A percentile compares a stretch with the other conserved stretches of the same genome.
phyloP scores from a whole-genome alignment of 2,888 invertebrate genomes.

The Frankliniella fusca region DNA sequence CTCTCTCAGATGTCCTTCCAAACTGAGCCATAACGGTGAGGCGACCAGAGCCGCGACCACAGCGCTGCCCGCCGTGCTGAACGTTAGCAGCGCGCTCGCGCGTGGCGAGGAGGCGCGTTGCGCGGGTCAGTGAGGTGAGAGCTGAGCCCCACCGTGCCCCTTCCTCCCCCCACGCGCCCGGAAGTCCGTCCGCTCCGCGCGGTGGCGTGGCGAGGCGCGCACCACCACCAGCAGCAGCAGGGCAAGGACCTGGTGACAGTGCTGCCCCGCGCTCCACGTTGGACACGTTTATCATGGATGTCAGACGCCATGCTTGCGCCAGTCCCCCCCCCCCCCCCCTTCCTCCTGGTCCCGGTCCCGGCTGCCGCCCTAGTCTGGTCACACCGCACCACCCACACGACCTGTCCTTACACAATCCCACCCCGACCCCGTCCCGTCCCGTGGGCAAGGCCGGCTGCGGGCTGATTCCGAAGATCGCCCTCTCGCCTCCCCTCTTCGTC shows the following conservation, averaged over 20 bases:
- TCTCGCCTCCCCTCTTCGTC: no score
- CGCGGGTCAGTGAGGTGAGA: slow-evolving; percentile 25
- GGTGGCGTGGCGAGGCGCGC: neutral
- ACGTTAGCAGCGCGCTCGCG: neutral
- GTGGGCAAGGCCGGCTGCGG: no score
- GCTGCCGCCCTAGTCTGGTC: no score
- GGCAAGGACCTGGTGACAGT: slow-evolving; percentile 23
- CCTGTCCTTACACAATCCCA: no score
- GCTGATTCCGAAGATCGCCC: no score
- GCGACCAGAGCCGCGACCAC: neutral
- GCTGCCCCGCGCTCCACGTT: neutral
- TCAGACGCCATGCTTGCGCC: neutral
- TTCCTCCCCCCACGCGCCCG: slow-evolving; percentile 25
- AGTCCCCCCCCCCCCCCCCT: neutral
- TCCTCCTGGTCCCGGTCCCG: neutral
- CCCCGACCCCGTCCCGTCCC: no score
- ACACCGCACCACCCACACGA: no score
- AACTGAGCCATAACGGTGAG: neutral
- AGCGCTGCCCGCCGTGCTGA: neutral
- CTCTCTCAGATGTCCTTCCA: neutral
- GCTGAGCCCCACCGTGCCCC: neutral
- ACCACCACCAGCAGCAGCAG: neutral
- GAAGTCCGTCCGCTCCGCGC: slow-evolving; percentile 1
- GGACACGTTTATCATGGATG: slow-evolving; percentile 1
- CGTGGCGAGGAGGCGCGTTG: neutral